Percentiles rank a stretch among this genome's conserved stretches.
These are phyloP conservation scores for Pyrgilauda ruficollis DNA, from an alignment of 2,113 vertebrate genomes.

Conservation along the genomic window DNA sequence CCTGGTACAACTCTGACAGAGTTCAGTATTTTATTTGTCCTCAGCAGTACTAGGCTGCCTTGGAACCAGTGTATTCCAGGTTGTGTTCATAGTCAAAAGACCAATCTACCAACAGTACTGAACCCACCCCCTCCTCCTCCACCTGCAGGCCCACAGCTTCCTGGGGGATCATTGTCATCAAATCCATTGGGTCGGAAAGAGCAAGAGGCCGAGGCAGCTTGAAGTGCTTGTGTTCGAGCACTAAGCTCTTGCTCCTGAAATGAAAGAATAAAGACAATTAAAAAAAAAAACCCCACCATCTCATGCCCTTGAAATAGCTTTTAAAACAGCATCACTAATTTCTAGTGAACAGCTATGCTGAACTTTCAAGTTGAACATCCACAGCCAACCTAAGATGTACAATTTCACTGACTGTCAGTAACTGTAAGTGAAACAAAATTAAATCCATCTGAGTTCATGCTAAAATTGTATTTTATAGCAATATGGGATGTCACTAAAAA, in stretches of 20 bases:
- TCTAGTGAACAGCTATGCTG: neutral
- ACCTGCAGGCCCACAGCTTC: slow-evolving; percentile 93
- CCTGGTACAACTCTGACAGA: slow-evolving; percentile 56
- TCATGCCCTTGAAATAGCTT: neutral
- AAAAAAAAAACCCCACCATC: neutral
- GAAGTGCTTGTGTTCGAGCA: slow-evolving; percentile 90
- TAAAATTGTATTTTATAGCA: neutral
- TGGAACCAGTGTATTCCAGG: slow-evolving; percentile 68
- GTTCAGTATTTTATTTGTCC: slow-evolving; percentile 69
- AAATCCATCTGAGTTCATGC: neutral
- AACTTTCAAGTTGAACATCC: neutral
- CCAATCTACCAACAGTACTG: slow-evolving; percentile 91
- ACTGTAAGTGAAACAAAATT: neutral
- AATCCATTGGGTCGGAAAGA: slow-evolving; percentile 95
- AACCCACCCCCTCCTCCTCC: slow-evolving; percentile 90
- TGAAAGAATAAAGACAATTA: neutral
- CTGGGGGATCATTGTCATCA: slow-evolving; percentile 95
- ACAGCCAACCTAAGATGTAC: neutral
- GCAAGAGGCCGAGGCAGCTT: slow-evolving; percentile 90
- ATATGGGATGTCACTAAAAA: neutral
- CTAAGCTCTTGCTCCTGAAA: slow-evolving; percentile 94
- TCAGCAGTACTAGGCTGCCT: slow-evolving; percentile 45
- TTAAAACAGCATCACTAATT: neutral
- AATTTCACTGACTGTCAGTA: fast-evolving
- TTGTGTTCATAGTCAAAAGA: slow-evolving; percentile 81